Conservation (phyloP, 2,888 invertebrate genomes). For the Stegana nigrithorax region DNA sequence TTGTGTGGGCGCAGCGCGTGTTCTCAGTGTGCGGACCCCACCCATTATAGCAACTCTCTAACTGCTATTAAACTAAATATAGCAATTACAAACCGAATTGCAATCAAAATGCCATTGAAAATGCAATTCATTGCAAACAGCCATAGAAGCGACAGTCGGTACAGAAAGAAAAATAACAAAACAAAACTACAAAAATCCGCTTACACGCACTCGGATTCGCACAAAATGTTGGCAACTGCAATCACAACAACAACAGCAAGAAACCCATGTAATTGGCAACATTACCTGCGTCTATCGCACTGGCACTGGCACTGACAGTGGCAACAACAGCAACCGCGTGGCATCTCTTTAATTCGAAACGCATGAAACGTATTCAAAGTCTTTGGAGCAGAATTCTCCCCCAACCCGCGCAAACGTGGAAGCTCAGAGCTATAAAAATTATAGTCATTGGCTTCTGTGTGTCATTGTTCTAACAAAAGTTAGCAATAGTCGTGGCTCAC, state of each 20-base stretch:
- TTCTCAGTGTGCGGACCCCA: constrained; percentile 15
- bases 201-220: constrained; percentile 32
- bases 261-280: not conserved
- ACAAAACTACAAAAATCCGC: not conserved
- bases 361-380: too few relatives aligned
- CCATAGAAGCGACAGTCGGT: not conserved
- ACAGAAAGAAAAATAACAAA: not conserved
- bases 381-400: too few relatives aligned
- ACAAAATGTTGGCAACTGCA: not conserved
- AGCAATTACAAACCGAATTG: constrained; percentile 54
- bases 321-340: not conserved
- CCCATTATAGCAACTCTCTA: constrained; percentile 24
- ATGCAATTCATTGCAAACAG: constrained; percentile 40
- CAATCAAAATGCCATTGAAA: constrained; percentile 58
- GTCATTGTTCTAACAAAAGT: too few relatives aligned
- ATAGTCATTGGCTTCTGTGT: too few relatives aligned
- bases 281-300: too few relatives aligned
- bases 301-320: not conserved
- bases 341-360: not conserved
- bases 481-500: too few relatives aligned
- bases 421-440: too few relatives aligned
- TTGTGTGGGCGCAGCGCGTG: constrained; percentile 24
- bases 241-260: not conserved
- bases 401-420: too few relatives aligned
- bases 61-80: constrained; percentile 53